Evolutionary conservation across 2,797 vertebrate species (phyloP), one percentile per base, ranked within the genome.

Genomic region (Clamator glandarius): DNA sequence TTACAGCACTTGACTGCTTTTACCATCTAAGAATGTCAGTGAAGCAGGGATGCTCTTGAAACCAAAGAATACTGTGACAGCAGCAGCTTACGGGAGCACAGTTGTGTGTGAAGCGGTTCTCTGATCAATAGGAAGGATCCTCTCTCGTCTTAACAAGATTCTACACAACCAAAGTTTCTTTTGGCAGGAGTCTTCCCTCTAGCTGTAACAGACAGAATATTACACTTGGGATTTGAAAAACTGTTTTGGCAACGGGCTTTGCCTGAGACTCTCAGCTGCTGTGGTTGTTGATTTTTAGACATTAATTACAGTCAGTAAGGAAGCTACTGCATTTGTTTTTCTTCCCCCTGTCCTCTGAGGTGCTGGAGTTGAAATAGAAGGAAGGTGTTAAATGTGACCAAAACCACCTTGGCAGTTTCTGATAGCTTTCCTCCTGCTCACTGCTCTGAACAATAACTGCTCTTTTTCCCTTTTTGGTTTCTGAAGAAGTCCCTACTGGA

Each of bases 401-500:
- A 85, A 75, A n/a, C 2, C 19, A 36, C 33, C 25, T 8, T n/a
- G 50, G 52, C 31, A 39, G 14, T 63, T 78, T 74, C 28, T 62
- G 57, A 20, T 67, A 52, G 16, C 44, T 61, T 87, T 51, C 12
- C 3, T 66, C 8, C 23, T 76, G 29, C 35, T 72, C 15, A 4
- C 54, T 48, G 8, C 13, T 6, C 24, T 66, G 66, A 70, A 59
- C 20, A 5, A 51, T 95, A 87, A 96, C 51, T 51, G 11, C 12
- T 12, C 12, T 64, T 94, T 95, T 90, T 52, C 41, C 74, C 64
- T 84, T 89, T 94, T 62, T 96, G 97, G 93, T 97, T 98, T 97
- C 91, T 98, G 55, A 98, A 98, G 98, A 99, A 99, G 97, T 99
- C 97, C 91, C 97, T 99, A 96, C 95, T 99, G 97, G 99, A 99